These are phyloP conservation scores for Dasyprocta punctata DNA, from an alignment of 2,113 vertebrate species.

Conservation along the genomic window DNA sequence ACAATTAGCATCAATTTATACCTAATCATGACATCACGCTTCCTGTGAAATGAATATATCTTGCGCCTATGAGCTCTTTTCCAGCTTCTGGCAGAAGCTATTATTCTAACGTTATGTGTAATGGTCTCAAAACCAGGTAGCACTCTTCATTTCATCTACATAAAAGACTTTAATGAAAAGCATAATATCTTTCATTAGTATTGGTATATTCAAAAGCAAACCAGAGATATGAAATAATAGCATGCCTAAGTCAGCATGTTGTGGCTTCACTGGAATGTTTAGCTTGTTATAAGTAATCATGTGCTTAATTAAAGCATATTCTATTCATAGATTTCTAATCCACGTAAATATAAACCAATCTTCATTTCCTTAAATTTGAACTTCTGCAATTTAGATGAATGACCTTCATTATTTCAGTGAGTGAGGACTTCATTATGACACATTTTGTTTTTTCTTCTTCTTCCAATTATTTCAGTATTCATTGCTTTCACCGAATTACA, in stretches of 20 bases:
- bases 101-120: background rate
- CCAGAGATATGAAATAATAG: background rate
- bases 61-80: background rate
- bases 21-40: background rate
- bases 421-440: background rate
- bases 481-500: background rate
- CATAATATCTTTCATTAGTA: background rate
- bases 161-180: background rate
- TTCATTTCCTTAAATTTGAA: background rate
- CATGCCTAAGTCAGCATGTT: background rate
- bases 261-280: background rate
- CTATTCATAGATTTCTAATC: background rate
- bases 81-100: accelerated
- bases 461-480: background rate
- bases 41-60: background rate
- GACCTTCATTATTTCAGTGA: background rate
- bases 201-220: background rate
- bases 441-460: background rate
- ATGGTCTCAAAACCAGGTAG: background rate
- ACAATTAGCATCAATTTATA: background rate
- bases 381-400: background rate
- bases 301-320: background rate
- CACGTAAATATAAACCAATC: background rate
- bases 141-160: background rate
- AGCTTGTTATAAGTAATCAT: background rate